Evolutionary conservation across 1,140 invertebrate genomes (phyloP), one percentile per base, ranked within the genome.

Genomic region (Dolichoris vasculosae): DNA sequence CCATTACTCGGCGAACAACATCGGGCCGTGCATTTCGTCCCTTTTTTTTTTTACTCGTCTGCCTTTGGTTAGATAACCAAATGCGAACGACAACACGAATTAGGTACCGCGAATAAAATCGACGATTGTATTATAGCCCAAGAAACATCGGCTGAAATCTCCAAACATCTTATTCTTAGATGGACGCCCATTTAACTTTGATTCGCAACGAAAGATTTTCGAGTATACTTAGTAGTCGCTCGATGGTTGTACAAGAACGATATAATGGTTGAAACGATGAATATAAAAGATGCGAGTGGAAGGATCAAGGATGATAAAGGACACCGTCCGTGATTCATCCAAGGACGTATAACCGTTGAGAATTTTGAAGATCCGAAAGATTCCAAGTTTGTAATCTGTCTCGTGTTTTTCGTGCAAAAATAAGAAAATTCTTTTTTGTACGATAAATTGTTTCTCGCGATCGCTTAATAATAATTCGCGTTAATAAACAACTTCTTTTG

Each of bases 361-460:
- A 46, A 67, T 80, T 80, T 80, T 80, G 59, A 80, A 15, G 59
- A 64, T 80, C 30, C 20, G 23, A 43, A 40, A 40, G 32, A 80
- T 67, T 46, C 30, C 77, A 20, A n/a, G 23, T 26, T 55, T 43
- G 4, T n/a, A 11, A 7, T n/a, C 43, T 48, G n/a, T n/a, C n/a
- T n/a, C n/a, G n/a, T n/a, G n/a, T n/a, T n/a, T n/a, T n/a, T n/a
- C n/a, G n/a, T n/a, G n/a, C n/a, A n/a, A n/a, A n/a, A n/a, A n/a
- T n/a, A n/a, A n/a, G n/a, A n/a, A n/a, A n/a, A n/a, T n/a, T n/a
- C n/a, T n/a, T n/a, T n/a, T n/a, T n/a, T n/a, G n/a, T n/a, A n/a
- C n/a, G n/a, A n/a, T n/a, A n/a, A n/a, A n/a, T n/a, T n/a, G n/a
- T n/a, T n/a, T n/a, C n/a, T n/a, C n/a, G n/a, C n/a, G n/a, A n/a